A percentile compares a stretch with the other conserved stretches of the same genome.
These are phyloP conservation scores for Melanotaenia duboulayi DNA, from an alignment of 2,113 vertebrate genomes.

Conservation along the genomic window DNA sequence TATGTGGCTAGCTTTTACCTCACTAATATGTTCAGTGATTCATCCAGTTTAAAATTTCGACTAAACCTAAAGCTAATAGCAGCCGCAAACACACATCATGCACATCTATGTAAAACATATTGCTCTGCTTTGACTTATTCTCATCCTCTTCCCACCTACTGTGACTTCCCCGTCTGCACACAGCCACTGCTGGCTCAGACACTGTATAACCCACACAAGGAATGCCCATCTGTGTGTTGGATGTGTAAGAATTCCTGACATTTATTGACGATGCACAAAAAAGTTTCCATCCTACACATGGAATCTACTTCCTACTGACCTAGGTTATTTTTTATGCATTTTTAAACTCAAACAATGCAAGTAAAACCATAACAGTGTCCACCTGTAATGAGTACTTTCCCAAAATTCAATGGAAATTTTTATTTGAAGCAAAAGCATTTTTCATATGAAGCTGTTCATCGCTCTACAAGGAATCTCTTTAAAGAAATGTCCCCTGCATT, in stretches of 20 bases:
- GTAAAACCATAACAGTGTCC: background rate
- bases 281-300: conserved; percentile 29
- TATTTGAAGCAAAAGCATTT: background rate
- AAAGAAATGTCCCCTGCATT: background rate
- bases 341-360: background rate
- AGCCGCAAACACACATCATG: background rate
- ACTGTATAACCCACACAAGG: conserved; percentile 49
- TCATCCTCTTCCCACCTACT: conserved; percentile 34
- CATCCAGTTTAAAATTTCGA: background rate
- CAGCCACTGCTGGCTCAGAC: conserved; percentile 21
- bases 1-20: background rate
- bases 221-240: conserved; percentile 60
- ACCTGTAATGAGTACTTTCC: background rate
- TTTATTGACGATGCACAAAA: conserved; percentile 21
- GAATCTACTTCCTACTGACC: conserved; percentile 25
- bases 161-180: conserved; percentile 14
- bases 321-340: conserved; percentile 1
- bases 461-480: no score
- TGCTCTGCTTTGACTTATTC: conserved; percentile 15
- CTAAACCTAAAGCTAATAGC: background rate
- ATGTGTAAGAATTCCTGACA: conserved; percentile 39
- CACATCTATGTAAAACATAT: conserved; percentile 18
- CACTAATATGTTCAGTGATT: background rate
- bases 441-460: no score
- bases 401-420: background rate